A percentile compares a stretch with the other conserved stretches of the same genome.
Evolutionary conservation across 53 echinoderm and acorn worm genomes (phyloP).

Genomic region (Henricia sp.): DNA sequence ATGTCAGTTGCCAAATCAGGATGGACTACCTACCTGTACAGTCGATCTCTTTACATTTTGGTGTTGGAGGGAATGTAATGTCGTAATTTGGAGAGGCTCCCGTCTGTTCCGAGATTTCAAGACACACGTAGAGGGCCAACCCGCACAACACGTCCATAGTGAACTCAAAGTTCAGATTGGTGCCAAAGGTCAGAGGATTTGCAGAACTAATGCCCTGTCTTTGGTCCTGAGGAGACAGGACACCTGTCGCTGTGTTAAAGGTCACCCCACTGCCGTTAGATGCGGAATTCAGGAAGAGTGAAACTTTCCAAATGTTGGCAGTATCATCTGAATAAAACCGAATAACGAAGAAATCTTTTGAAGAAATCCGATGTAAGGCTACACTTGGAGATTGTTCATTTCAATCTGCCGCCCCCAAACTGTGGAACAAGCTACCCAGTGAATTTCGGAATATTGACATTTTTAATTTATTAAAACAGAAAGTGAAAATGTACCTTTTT

Average conservation of each 20-base stretch:
- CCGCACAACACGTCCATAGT: background rate
- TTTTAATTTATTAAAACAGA: no score
- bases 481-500: no score
- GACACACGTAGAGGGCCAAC: constrained; percentile 37
- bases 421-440: no score
- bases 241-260: background rate
- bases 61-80: constrained; percentile 24
- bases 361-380: no score
- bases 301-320: constrained; percentile 25
- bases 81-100: background rate
- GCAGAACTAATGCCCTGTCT: background rate
- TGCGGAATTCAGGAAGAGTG: constrained; percentile 35
- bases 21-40: constrained; percentile 29
- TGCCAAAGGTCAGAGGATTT: background rate
- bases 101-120: constrained; percentile 9
- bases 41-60: constrained; percentile 6
- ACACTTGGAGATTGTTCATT: no score
- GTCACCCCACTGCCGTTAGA: background rate
- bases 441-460: no score
- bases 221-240: background rate
- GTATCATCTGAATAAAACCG: background rate
- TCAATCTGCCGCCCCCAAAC: no score
- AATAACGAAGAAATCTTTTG: no score
- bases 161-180: background rate
- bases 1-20: no score